Percentiles rank a stretch among this genome's conserved stretches.
phyloP scores from a whole-genome alignment of 2,888 invertebrate genomes.

The Leptura quadrifasciata region DNA sequence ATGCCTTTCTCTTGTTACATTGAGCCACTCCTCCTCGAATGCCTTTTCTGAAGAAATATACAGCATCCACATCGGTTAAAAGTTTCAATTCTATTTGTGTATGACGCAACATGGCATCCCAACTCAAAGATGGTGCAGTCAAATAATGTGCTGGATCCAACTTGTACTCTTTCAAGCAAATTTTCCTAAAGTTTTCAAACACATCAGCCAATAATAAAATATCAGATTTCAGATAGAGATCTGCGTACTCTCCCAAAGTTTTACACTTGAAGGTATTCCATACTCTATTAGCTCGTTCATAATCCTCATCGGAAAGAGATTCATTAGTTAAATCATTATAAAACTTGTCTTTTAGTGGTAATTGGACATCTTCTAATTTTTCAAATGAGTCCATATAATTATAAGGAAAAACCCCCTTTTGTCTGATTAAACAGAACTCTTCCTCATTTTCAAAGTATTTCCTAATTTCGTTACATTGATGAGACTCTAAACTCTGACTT shows the following conservation, averaged over 20 bases:
- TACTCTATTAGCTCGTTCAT: conserved; percentile 42
- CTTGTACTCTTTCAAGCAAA: no score
- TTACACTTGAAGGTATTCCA: no score
- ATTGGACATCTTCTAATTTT: conserved; percentile 47
- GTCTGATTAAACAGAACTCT: no score
- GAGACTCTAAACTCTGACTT: neutral
- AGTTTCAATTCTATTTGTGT: neutral
- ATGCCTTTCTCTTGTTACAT: no score
- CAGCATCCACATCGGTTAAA: neutral
- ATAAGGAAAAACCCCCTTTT: no score
- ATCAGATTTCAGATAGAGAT: conserved; percentile 49
- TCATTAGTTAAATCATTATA: no score
- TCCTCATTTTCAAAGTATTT: no score
- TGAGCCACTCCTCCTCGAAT: no score
- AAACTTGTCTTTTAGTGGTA: conserved; percentile 57
- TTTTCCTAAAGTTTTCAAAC: conserved; percentile 49
- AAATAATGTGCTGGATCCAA: no score
- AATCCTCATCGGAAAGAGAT: no score
- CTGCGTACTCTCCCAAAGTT: conserved; percentile 62
- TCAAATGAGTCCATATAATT: conserved; percentile 49
- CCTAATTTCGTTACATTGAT: neutral
- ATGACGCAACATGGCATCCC: neutral
- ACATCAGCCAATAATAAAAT: conserved; percentile 45
- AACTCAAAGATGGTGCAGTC: neutral
- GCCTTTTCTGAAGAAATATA: neutral